Percentiles rank a stretch among this genome's conserved stretches.
Conservation (phyloP, 1,140 invertebrate genomes). For the Nylanderia fulva region DNA sequence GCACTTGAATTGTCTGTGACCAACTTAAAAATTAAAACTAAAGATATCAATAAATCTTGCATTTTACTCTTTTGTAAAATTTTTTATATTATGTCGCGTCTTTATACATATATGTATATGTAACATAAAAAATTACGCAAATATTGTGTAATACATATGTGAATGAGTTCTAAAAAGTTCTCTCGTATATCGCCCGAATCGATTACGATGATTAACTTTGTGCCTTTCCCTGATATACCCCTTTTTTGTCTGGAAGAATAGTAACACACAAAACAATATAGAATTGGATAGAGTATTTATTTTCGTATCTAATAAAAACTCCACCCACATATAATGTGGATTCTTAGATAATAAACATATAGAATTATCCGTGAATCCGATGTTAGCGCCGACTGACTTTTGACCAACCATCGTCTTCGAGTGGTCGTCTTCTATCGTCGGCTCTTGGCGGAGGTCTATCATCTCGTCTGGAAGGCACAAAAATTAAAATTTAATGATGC, state of each 20-base stretch:
- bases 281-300: slow-evolving; percentile 47
- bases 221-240: slow-evolving; percentile 13
- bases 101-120: background rate
- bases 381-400: slow-evolving; percentile 78
- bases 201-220: slow-evolving; percentile 32
- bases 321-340: slow-evolving; percentile 57
- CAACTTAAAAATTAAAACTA: slow-evolving; percentile 34
- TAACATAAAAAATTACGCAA: no score
- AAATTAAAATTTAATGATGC: slow-evolving; percentile 16
- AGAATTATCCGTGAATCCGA: slow-evolving; percentile 38
- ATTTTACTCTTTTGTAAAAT: slow-evolving; percentile 57
- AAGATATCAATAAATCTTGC: slow-evolving; percentile 66
- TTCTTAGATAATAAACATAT: slow-evolving; percentile 57
- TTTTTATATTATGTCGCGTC: slow-evolving; percentile 31
- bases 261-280: slow-evolving; percentile 61
- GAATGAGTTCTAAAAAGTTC: background rate
- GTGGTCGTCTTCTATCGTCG: slow-evolving; percentile 74
- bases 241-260: slow-evolving; percentile 52
- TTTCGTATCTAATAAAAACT: slow-evolving; percentile 58
- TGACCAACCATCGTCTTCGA: slow-evolving; percentile 81
- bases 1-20: background rate
- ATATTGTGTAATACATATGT: background rate
- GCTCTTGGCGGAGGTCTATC: slow-evolving; percentile 72
- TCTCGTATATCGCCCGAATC: background rate
- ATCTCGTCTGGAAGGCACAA: slow-evolving; percentile 62